Evolutionary conservation across 2,888 invertebrate genomes (phyloP), one percentile per base, ranked within the genome.

Genomic region (Plebejus anna): DNA sequence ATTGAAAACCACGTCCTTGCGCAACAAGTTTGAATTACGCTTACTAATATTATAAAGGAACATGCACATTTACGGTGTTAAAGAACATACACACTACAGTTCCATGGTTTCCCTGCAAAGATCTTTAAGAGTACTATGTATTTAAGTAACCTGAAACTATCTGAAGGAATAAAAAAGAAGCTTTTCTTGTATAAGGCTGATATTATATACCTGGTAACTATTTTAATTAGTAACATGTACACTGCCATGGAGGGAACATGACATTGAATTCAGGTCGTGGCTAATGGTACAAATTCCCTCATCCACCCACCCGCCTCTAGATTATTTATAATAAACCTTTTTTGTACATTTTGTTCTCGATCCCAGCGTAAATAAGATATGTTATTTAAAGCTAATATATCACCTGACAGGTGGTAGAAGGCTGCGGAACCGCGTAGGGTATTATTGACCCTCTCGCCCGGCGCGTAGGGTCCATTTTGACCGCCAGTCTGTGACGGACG

Each of bases 311-410:
- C 88, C 85, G 81, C 78, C 81, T 81, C 84, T 84, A 89, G 88
- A 91, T 92, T 92, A 91, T 92, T 92, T 91, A 91, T 90, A 90
- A 90, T 90, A 90, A 90, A 88, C 86, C 83, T 84, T 89, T 55
- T 93, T 94, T 92, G 88, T 92, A 88, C 90, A 88, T 92, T 94
- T 93, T 92, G 90, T 92, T 92, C 91, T 89, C 88, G 90, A 94
- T 93, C 91, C 93, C 91, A 93, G 51, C 94, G 94, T 94, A 94
- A 94, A 94, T 94, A 94, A 94, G 94, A 94, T 93, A 94, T 94
- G 94, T 94, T 94, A 93, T 93, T 94, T 93, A 91, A 92, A 91
- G 90, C 88, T 88, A 90, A 92, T 94, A 94, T 92, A 92, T 94
- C 93, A 94, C 94, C 89, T 92, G 93, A 93, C 94, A 94, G 94